These are phyloP conservation scores for Psilanteris sp. DNA, from an alignment of 1,140 invertebrate genomes.

Conservation along the genomic window DNA sequence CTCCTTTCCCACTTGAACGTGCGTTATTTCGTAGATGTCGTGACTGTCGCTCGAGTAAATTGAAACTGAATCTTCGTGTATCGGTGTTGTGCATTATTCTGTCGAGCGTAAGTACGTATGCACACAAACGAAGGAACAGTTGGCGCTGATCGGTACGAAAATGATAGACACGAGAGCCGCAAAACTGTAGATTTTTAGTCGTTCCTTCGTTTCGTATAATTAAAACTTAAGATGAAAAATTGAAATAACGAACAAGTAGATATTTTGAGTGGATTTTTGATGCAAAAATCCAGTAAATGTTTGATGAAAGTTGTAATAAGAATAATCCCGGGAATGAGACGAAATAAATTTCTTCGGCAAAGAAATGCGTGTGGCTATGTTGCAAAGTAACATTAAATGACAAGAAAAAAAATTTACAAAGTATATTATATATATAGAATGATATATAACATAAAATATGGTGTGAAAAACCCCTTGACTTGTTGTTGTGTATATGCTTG, in stretches of 20 bases:
- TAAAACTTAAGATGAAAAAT: slow-evolving; percentile 7
- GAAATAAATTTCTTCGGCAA: slow-evolving; percentile 21
- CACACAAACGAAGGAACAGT: slow-evolving; percentile 25
- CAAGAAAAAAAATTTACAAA: slow-evolving; percentile 45
- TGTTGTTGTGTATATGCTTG: slow-evolving; percentile 69
- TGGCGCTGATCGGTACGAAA: slow-evolving; percentile 20
- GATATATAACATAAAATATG: slow-evolving; percentile 56
- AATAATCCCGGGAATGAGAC: slow-evolving; percentile 3
- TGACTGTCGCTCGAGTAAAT: slow-evolving; percentile 41
- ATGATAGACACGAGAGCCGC: slow-evolving; percentile 14
- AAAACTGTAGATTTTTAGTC: slow-evolving; percentile 24
- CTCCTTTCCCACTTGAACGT: slow-evolving; percentile 26
- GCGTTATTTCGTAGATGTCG: slow-evolving; percentile 38
- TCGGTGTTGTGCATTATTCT: slow-evolving; percentile 56
- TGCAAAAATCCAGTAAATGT: slow-evolving; percentile 41
- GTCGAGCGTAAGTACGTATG: slow-evolving; percentile 29
- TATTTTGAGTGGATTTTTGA: slow-evolving; percentile 37
- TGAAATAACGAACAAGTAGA: slow-evolving; percentile 23
- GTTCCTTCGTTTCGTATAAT: slow-evolving; percentile 46
- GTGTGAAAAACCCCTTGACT: slow-evolving; percentile 64
- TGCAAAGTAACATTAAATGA: slow-evolving; percentile 65
- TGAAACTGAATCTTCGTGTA: slow-evolving; percentile 54
- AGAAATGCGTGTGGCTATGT: slow-evolving; percentile 67
- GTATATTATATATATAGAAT: slow-evolving; percentile 56
- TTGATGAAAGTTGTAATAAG: slow-evolving; percentile 47